A percentile compares a stretch with the other conserved stretches of the same genome.
Evolutionary conservation across 2,797 vertebrate genomes (phyloP).

Genomic region (Loriculus beryllinus): DNA sequence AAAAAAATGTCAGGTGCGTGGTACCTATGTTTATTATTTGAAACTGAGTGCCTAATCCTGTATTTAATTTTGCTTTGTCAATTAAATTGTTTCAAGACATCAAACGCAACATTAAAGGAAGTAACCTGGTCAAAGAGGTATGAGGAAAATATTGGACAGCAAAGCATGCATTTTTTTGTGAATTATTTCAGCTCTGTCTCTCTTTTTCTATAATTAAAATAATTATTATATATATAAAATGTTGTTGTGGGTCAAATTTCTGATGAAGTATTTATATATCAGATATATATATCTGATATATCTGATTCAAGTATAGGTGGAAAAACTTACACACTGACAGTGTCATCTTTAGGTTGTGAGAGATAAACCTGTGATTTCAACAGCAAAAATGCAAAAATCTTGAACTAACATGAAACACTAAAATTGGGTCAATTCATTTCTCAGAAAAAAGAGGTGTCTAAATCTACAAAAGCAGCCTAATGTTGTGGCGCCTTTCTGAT

Average conservation of each 20-base stretch:
- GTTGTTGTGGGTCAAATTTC: not conserved
- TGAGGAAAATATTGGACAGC: not conserved
- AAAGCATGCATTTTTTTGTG: not conserved
- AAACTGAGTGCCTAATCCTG: not conserved
- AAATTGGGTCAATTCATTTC: not conserved
- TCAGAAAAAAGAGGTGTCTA: not conserved
- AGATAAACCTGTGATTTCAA: not conserved
- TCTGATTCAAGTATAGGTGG: not conserved
- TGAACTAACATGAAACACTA: not conserved
- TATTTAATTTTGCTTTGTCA: not conserved
- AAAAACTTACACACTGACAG: not conserved
- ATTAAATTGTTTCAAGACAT: constrained; percentile 3
- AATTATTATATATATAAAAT: not conserved
- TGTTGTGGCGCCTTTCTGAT: not conserved
- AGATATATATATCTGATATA: too few species aligned
- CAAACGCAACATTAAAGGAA: not conserved
- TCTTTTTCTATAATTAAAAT: not conserved
- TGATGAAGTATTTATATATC: too few species aligned
- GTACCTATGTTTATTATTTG: not conserved
- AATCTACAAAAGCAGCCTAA: not conserved
- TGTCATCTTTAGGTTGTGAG: not conserved
- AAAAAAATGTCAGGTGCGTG: not conserved
- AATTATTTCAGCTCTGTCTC: not conserved
- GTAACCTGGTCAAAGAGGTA: not conserved
- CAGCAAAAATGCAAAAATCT: not conserved